Base-by-base conservation (phyloP, 2,888 invertebrate species). In the Meteorus colon region DNA sequence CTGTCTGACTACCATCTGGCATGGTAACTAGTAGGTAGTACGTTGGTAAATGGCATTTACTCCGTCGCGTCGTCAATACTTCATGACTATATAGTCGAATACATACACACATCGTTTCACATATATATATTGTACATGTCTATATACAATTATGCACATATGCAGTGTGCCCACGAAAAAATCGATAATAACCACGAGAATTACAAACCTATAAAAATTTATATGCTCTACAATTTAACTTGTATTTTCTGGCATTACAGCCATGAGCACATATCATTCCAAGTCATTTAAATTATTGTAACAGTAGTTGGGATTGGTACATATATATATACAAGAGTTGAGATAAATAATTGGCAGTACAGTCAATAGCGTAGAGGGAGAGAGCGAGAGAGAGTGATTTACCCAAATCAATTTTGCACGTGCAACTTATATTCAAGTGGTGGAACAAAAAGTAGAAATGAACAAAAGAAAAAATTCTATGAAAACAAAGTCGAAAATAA, bases 11-110 rank as follows among this genome's bases (percentile, higher is more conserved):
- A 75, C 51, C 66, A 72, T 71, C 66, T 75, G 71, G 59, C 62
- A 27, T 66, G 45, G 41, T 62, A 75, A 75, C 71, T 75, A 71
- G 65, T 75, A 71, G 65, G 14, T 74, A 63, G 55, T 65, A 62
- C 62, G 19, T 55, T 55, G 19, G 55, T 55, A 55, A 55, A 55
- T 55, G 55, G 19, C 55, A 55, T 8, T 55, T 55, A 55, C 19
- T 19, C 55, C 19, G 10, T 19, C 55, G 55, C 19, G 55, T 55
- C 19, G 66, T 74, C 68, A 67, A 48, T 74, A 68, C 60, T 45
- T 62, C 60, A 45, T 19, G 55, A 68, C n/a, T 59, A 73, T 66
- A 41, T 63, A 31, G 10, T n/a, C 8, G 19, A 55, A 55, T 19
- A 55, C 19, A 55, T 19, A 6, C 24, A 55, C 55, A 55, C 55